Conservation (phyloP, 2,113 vertebrate genomes). For the Erpornis zantholeuca region DNA sequence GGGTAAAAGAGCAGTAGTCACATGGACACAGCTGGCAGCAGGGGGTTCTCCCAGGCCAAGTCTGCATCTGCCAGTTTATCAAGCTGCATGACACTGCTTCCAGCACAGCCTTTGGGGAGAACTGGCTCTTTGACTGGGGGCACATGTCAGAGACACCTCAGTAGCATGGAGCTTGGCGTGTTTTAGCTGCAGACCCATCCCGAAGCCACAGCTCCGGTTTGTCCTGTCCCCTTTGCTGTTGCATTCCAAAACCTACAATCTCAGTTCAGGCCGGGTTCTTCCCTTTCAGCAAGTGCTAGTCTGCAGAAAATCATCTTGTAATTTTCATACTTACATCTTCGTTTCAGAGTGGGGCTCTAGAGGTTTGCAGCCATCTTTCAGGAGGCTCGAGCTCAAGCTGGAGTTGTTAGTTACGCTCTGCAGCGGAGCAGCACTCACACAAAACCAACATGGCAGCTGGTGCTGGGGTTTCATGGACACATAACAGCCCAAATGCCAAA, state of each 20-base stretch:
- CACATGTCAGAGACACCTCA: accelerated
- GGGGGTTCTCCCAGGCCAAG: not conserved
- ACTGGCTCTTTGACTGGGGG: not conserved
- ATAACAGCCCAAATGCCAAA: slow-evolving; percentile 56
- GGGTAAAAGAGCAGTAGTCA: not conserved
- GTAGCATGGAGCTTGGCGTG: accelerated
- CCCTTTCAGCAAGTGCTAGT: not conserved
- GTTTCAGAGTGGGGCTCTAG: not conserved
- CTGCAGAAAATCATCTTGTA: not conserved
- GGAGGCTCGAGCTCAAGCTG: not conserved
- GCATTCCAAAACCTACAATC: not conserved
- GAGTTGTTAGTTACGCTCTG: not conserved
- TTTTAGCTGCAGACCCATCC: not conserved
- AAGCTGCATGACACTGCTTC: not conserved
- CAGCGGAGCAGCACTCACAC: not conserved
- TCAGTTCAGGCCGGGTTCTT: not conserved
- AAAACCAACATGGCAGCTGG: slow-evolving; percentile 70
- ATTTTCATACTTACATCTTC: not conserved
- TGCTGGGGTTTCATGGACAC: slow-evolving; percentile 54
- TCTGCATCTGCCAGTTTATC: not conserved
- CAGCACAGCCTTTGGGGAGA: not conserved
- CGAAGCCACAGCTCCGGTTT: not conserved
- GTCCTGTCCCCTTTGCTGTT: not conserved
- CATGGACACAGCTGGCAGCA: not conserved
- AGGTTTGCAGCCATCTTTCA: not conserved